Percentiles rank a stretch among this genome's conserved stretches.
phyloP scores from a whole-genome alignment of 2,797 vertebrate species.

The Pygocentrus nattereri region DNA sequence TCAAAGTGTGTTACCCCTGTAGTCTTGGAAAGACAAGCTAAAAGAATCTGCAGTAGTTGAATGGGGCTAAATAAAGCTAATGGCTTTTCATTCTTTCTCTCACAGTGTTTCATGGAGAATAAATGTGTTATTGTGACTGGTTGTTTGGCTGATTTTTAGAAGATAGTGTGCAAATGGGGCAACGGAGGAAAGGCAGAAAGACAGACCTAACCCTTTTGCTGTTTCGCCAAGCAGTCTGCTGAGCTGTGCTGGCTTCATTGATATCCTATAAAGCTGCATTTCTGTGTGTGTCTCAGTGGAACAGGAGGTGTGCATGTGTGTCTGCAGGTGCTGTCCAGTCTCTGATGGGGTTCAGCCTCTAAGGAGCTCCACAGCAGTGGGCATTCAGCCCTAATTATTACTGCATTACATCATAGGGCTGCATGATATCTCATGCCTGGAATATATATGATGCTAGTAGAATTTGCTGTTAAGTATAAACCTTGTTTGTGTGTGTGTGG shows the following conservation, averaged over 20 bases:
- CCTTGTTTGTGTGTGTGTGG: not conserved
- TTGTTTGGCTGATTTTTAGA: not conserved
- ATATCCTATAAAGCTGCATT: constrained; percentile 9
- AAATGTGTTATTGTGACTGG: not conserved
- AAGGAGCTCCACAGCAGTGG: not conserved
- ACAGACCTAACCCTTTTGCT: not conserved
- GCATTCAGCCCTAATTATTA: not conserved
- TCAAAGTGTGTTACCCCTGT: not conserved
- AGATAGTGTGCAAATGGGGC: not conserved
- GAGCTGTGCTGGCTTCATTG: not conserved
- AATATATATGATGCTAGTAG: not conserved
- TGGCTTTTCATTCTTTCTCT: not conserved
- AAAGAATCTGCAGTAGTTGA: not conserved
- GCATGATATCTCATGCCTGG: not conserved
- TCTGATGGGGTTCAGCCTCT: constrained; percentile 10
- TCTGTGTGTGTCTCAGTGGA: constrained; percentile 7
- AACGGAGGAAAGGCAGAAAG: not conserved
- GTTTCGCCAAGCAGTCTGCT: not conserved
- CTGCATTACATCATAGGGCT: not conserved
- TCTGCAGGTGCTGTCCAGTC: constrained; percentile 17
- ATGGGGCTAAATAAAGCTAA: not conserved
- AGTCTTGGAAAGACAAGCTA: not conserved
- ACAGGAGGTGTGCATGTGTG: not conserved
- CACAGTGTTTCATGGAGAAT: not conserved
- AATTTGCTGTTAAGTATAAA: not conserved